Percentiles rank a stretch among this genome's conserved stretches.
phyloP scores from a whole-genome alignment of 2,113 vertebrate genomes.

The Tylochromis polylepis region DNA sequence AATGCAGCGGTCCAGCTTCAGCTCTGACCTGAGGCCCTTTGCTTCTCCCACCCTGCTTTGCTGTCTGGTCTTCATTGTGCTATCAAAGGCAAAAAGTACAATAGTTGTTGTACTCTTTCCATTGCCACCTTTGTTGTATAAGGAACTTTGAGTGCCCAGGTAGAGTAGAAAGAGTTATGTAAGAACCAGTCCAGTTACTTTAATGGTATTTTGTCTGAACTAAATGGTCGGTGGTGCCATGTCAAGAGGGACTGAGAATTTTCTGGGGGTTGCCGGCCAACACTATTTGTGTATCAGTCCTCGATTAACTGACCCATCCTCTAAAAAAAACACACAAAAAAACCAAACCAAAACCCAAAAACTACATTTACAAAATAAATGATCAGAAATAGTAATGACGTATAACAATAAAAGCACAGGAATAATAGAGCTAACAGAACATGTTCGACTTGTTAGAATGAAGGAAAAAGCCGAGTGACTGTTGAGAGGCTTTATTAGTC shows the following conservation, averaged over 20 bases:
- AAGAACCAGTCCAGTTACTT: not conserved
- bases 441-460: not conserved
- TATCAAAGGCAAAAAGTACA: not conserved
- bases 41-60: not conserved
- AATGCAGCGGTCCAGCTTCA: fast-evolving
- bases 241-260: fast-evolving
- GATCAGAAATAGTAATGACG: not conserved
- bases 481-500: conserved; percentile 67
- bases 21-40: not conserved
- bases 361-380: not conserved
- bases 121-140: not conserved
- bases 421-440: not conserved
- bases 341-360: not conserved
- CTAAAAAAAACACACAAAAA: not conserved
- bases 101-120: not conserved
- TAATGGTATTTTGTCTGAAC: not conserved
- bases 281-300: fast-evolving
- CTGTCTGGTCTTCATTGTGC: not conserved
- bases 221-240: not conserved
- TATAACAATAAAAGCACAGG: not conserved
- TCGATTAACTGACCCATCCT: not conserved
- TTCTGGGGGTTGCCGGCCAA: not conserved
- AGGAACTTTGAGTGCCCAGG: no score
- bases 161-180: not conserved
- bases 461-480: not conserved